These are phyloP conservation scores for Vultur gryphus DNA, from an alignment of 2,797 vertebrate species.

Conservation along the genomic window DNA sequence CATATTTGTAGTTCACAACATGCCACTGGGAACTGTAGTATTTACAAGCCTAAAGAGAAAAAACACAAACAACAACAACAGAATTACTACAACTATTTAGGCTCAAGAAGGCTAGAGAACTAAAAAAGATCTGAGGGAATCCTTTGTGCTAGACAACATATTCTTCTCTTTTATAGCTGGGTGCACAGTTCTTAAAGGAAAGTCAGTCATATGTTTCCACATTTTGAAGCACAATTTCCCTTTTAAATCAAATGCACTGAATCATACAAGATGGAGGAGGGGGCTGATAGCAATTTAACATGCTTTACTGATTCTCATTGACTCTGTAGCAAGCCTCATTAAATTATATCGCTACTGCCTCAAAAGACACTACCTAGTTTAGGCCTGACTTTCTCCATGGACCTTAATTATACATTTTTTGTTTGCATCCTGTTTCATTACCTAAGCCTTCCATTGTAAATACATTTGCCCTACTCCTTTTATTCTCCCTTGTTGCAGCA, in stretches of 20 bases:
- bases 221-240: not conserved
- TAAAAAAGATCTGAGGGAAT: not conserved
- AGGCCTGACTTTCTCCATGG: not conserved
- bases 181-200: not conserved
- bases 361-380: not conserved
- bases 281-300: not conserved
- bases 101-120: not conserved
- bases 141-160: not conserved
- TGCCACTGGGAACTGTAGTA: slow-evolving; percentile 95
- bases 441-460: not conserved
- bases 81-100: not conserved
- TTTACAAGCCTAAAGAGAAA: slow-evolving; percentile 86
- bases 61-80: not conserved
- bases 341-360: not conserved
- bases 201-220: not conserved
- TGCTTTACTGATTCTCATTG: not conserved
- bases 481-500: not conserved
- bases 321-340: not conserved
- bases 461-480: not conserved
- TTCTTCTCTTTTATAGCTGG: not conserved
- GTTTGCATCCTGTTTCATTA: not conserved
- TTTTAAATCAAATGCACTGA: not conserved
- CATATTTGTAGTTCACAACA: slow-evolving; percentile 91
- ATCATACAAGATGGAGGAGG: not conserved
- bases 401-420: not conserved